These are phyloP conservation scores for Madoqua kirkii DNA, from an alignment of 2,113 vertebrate genomes.

Conservation along the genomic window DNA sequence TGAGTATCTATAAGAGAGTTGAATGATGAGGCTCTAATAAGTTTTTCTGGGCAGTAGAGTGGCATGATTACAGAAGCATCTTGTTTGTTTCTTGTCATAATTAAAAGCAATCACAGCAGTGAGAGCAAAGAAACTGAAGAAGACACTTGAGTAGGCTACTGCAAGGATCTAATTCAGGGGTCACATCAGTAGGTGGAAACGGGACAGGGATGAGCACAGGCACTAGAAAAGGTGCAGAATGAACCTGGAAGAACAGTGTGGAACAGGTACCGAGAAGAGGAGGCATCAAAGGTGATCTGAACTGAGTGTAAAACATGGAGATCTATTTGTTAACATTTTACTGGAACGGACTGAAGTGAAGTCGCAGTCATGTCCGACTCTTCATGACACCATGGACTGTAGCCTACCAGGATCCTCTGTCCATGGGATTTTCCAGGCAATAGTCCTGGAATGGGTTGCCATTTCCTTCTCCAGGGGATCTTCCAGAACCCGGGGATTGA, in stretches of 20 bases:
- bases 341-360: not conserved
- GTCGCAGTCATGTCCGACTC: too few species aligned
- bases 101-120: not conserved
- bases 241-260: not conserved
- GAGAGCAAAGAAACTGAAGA: not conserved
- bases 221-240: not conserved
- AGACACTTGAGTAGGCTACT: not conserved
- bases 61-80: not conserved
- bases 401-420: too few species aligned
- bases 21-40: not conserved
- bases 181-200: not conserved
- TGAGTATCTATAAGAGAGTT: not conserved
- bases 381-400: too few species aligned
- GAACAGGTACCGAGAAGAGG: not conserved
- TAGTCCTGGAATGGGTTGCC: too few species aligned
- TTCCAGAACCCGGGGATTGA: too few species aligned
- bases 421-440: too few species aligned
- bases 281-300: not conserved
- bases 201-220: not conserved
- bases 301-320: not conserved
- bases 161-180: not conserved
- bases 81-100: not conserved
- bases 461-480: too few species aligned
- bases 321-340: not conserved
- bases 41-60: not conserved